These are phyloP conservation scores for Genyomyrus donnyi DNA, from an alignment of 2,113 vertebrate genomes.

Conservation along the genomic window DNA sequence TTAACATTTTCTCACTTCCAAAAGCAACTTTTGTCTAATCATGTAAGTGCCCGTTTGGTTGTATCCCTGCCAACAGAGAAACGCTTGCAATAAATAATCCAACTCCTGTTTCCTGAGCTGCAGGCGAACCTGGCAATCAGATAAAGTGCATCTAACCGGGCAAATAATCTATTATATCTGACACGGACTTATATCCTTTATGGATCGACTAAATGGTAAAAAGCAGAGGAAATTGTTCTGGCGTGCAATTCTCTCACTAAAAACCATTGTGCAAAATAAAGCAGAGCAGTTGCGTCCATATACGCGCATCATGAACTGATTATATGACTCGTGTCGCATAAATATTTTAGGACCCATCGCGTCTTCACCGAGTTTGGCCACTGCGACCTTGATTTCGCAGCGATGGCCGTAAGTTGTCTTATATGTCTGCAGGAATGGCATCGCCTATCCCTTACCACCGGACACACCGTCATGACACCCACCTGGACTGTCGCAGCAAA, in stretches of 20 bases:
- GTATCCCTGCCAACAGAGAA: not conserved
- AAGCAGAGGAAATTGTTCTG: not conserved
- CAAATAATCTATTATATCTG: not conserved
- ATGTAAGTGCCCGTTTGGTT: not conserved
- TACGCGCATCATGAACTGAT: not conserved
- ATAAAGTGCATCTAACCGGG: not conserved
- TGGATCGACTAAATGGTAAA: not conserved
- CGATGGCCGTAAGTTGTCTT: not conserved
- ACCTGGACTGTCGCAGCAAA: not conserved
- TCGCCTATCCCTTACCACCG: not conserved
- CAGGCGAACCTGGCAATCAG: not conserved
- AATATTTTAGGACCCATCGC: not conserved
- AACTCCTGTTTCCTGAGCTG: not conserved
- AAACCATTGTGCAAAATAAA: not conserved
- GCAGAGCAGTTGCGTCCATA: not conserved
- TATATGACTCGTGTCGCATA: not conserved
- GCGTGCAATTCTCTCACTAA: not conserved
- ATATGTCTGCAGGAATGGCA: not conserved
- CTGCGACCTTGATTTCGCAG: not conserved
- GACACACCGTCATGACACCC: not conserved
- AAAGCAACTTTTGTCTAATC: not conserved
- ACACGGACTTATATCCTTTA: not conserved
- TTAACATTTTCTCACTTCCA: not conserved
- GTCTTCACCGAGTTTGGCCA: not conserved
- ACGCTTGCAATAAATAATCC: not conserved